Evolutionary conservation across 2,888 invertebrate genomes (phyloP), one percentile per base, ranked within the genome.

Genomic region (Linyphia triangularis): DNA sequence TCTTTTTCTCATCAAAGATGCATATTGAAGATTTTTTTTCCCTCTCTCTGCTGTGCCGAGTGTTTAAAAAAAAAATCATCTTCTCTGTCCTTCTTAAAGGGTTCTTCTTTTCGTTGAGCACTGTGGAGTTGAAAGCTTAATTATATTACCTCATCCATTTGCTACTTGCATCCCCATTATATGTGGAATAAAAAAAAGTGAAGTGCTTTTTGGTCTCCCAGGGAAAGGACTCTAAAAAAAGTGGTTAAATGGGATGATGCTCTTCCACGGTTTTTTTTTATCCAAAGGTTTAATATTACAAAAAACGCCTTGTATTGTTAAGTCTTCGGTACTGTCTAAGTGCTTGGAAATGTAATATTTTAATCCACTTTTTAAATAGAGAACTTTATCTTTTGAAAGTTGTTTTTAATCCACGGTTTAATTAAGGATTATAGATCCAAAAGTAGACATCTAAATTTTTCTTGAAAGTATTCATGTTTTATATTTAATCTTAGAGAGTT

Each of bases 121-220:
- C 1, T 16, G 51, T 51, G 51, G n/a, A 3, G 51, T 33, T 67
- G 33, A 72, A 30, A 72, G 63, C 70, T 61, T 82, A 82, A 82
- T 82, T 82, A 72, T 37, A 82, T 82, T 72, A 72, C 22, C 30
- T 26, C 63, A 40, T 61, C 72, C 82, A 82, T 82, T 82, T 82
- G 72, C 70, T 70, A 30, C 28, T 72, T 82, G 16, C n/a, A 37
- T 28, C 63, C n/a, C 43, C 61, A 61, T 82, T 61, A 72, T 61
- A 61, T 19, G 37, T 26, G 16, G 22, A 24, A 61, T 33, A n/a
- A 2, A 33, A 33, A 33, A 33, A 67, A 19, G n/a, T 6, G n/a
- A n/a, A 51, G 51, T 51, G 51, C n/a, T 51, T 51, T 51, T 51
- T 51, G 51, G 51, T 51, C 51, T n/a, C 51, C n/a, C n/a, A n/a